These are phyloP conservation scores for Vulpes vulpes DNA, from an alignment of 2,113 vertebrate genomes.

Conservation along the genomic window DNA sequence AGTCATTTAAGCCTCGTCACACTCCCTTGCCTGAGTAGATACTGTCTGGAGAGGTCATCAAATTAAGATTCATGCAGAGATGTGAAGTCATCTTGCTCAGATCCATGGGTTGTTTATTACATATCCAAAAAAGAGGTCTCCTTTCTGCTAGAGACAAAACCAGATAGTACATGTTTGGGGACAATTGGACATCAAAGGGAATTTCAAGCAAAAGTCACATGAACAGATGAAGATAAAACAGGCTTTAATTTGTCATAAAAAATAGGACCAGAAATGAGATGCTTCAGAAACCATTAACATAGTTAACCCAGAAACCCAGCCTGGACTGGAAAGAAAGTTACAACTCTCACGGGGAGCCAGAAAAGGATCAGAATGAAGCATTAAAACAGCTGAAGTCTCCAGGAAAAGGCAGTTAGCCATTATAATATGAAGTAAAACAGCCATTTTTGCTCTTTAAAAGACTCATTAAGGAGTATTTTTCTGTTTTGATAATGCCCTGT, in stretches of 20 bases:
- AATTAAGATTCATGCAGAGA: not conserved
- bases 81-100: not conserved
- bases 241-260: slow-evolving; percentile 4
- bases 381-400: not conserved
- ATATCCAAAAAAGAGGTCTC: not conserved
- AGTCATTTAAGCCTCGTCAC: not conserved
- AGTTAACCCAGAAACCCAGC: not conserved
- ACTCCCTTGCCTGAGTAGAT: not conserved
- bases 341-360: not conserved
- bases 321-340: not conserved
- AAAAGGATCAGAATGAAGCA: not conserved
- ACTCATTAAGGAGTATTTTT: not conserved
- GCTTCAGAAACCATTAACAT: not conserved
- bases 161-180: not conserved
- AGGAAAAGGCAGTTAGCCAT: not conserved
- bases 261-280: not conserved
- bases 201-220: slow-evolving; percentile 34
- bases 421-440: not conserved
- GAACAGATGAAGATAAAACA: not conserved
- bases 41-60: not conserved
- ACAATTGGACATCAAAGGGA: not conserved
- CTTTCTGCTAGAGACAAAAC: not conserved
- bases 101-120: not conserved
- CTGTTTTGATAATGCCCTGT: not conserved
- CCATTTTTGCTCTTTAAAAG: not conserved